Evolutionary conservation across 2,113 vertebrate species (phyloP).

Genomic region (Promerops cafer): DNA sequence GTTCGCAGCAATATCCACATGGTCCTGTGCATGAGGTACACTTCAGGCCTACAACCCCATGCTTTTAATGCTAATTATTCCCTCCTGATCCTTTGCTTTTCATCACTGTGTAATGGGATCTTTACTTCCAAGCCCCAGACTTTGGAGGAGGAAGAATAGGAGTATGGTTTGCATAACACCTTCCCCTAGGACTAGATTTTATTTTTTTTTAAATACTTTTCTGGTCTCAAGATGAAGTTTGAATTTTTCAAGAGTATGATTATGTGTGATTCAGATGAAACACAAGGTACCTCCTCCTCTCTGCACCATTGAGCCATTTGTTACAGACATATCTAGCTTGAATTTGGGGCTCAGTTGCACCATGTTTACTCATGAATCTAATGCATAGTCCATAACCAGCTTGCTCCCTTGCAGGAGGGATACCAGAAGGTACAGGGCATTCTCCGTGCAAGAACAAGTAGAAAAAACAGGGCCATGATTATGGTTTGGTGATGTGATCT

Average conservation of each 20-base stretch:
- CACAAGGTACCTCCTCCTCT: neutral
- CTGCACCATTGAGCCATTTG: neutral
- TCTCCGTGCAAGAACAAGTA: neutral
- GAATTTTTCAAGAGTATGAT: neutral
- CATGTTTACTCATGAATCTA: neutral
- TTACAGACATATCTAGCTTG: neutral
- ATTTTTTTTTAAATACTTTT: neutral
- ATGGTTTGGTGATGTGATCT: neutral
- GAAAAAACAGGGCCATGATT: neutral
- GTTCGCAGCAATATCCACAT: conserved; percentile 86
- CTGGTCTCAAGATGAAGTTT: neutral
- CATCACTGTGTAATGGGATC: neutral
- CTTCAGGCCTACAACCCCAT: neutral
- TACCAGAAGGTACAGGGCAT: neutral
- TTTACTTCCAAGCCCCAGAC: neutral
- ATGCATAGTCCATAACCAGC: neutral
- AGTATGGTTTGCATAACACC: neutral
- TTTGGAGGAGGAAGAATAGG: neutral
- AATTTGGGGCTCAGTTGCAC: neutral
- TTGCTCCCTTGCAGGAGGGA: neutral
- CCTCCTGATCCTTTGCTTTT: neutral
- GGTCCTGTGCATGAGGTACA: conserved; percentile 92
- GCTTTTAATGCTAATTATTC: neutral
- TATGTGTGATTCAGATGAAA: neutral
- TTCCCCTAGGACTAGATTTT: neutral